Base-by-base conservation (phyloP, 2,888 invertebrate species). In the Drosophila histrio region DNA sequence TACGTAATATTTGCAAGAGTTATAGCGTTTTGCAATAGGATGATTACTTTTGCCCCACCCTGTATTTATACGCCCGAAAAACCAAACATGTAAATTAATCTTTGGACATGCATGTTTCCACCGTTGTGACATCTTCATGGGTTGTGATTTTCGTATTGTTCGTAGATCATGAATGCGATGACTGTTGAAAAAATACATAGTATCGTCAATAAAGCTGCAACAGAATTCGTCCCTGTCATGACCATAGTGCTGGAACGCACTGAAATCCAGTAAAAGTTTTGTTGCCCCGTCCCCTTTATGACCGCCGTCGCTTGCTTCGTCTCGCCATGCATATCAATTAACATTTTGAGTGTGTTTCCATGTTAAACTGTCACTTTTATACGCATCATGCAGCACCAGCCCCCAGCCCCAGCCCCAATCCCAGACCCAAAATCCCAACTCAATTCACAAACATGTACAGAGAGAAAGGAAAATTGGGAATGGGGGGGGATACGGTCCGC, bases 311-410 rank as follows among this genome's bases (percentile, higher is more conserved):
- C 28, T 47, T 36, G 47, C 30, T n/a, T 7, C n/a, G 17, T 15
- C 52, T 53, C 41, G 63, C 30, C 63, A 43, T 53, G 58, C 72
- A 71, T 70, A 74, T 77, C 81, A 82, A 82, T 82, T 82, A 82
- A 84, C 85, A 81, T 77, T 73, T 77, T 81, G 70, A 82, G 81
- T 81, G 85, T 74, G 68, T 82, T 82, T 82, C 59, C 81, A 82
- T 82, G 81, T 82, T 74, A 63, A 72, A 79, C 85, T 82, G 81
- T 84, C 81, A 81, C 79, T 82, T 81, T 74, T 79, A 64, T 72
- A 76, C 79, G 73, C 81, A 80, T 75, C 78, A 75, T 80, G 78
- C 78, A 62, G 72, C 70, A 41, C 39, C 60, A 53, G 41, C 36
- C 53, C 44, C 36, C 44, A 36, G 34, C 15, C n/a, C n/a, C n/a